Evolutionary conservation across 2,113 vertebrate species (phyloP).

Genomic region (Axis porcinus): DNA sequence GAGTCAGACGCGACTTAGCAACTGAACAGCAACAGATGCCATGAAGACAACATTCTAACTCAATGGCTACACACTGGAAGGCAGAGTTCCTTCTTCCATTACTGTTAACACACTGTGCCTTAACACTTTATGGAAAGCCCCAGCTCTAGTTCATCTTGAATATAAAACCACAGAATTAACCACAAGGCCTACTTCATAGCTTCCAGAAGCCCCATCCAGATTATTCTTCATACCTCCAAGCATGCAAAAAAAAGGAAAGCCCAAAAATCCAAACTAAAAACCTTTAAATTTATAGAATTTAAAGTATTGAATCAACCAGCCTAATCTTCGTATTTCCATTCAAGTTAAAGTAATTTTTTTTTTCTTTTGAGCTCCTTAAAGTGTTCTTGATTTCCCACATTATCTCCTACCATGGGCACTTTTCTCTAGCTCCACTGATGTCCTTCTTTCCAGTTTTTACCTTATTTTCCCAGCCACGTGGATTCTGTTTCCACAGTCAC

Average conservation of each 20-base stretch:
- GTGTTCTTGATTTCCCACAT: background rate
- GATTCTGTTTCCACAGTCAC: background rate
- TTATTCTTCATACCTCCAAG: background rate
- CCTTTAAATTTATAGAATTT: background rate
- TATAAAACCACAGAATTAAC: background rate
- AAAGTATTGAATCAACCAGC: background rate
- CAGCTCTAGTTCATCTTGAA: background rate
- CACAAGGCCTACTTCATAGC: background rate
- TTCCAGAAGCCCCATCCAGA: background rate
- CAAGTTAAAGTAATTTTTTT: background rate
- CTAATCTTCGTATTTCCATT: background rate
- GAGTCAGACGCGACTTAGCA: background rate
- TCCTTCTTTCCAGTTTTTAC: background rate
- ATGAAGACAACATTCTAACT: background rate
- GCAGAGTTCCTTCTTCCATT: background rate
- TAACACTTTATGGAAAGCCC: background rate
- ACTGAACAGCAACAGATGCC: background rate
- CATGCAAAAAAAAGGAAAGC: background rate
- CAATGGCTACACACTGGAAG: background rate
- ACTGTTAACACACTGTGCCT: background rate
- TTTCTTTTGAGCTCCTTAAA: background rate
- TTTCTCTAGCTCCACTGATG: background rate
- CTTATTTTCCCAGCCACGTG: background rate
- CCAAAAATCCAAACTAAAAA: background rate
- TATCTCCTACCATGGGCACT: background rate